Evolutionary conservation across 30 jellyfish, hydroid and myxozoan genomes (phyloP).

Genomic region (Aurelia aurita complex sp. Pacific): DNA sequence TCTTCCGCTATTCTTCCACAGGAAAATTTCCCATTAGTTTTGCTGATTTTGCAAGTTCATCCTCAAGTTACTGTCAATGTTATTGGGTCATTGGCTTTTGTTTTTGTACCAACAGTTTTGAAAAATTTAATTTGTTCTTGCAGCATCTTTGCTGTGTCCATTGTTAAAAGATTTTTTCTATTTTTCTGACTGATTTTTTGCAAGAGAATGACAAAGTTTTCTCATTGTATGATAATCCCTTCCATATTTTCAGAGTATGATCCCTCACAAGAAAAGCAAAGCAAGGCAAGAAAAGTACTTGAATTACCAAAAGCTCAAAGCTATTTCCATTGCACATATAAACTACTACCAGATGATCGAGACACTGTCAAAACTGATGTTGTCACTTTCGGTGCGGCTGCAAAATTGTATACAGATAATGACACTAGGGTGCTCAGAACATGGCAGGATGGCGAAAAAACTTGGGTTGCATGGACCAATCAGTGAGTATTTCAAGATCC

Average conservation of each 20-base stretch:
- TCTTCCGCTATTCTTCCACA: no score
- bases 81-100: no score
- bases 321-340: conserved; percentile 90
- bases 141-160: no score
- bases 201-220: no score
- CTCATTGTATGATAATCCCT: no score
- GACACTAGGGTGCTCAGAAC: conserved; percentile 94
- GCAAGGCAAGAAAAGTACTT: conserved; percentile 24
- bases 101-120: no score
- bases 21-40: no score
- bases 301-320: conserved; percentile 93
- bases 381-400: conserved; percentile 96
- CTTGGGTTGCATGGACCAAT: conserved; percentile 99
- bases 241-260: conserved; percentile 30
- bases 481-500: conserved; percentile 37
- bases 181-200: no score
- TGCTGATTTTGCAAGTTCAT: no score
- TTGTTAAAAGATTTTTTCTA: no score
- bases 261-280: conserved; percentile 5
- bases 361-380: conserved; percentile 85
- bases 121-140: no score
- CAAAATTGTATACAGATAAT: conserved; percentile 86
- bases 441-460: conserved; percentile 83
- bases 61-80: no score
- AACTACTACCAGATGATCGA: conserved; percentile 86